Evolutionary conservation across 2,797 vertebrate genomes (phyloP).

Genomic region (Chelon labrosus): DNA sequence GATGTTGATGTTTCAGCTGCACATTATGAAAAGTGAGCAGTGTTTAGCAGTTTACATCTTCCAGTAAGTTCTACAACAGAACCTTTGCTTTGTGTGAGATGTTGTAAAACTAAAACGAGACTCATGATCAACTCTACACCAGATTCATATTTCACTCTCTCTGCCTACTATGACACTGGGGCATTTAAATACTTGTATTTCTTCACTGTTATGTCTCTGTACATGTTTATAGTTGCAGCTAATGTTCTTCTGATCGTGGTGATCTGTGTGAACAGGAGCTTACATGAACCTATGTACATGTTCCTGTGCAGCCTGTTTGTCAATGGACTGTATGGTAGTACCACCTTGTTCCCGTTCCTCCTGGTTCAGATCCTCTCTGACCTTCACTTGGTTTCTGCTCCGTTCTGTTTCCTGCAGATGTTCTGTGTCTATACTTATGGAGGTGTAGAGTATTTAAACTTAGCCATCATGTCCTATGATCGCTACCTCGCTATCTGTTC

Average conservation of each 20-base stretch:
- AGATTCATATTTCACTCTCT: conserved; percentile 32
- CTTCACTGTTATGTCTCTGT: background rate
- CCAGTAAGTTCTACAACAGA: too few species aligned
- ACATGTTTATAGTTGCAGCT: background rate
- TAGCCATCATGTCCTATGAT: conserved; percentile 61
- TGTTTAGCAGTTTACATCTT: too few species aligned
- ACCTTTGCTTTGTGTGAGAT: too few species aligned
- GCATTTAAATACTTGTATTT: background rate
- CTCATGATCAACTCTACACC: conserved; percentile 25
- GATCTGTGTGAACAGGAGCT: background rate
- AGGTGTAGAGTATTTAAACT: background rate
- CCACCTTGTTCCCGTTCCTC: too few species aligned
- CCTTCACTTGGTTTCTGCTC: background rate
- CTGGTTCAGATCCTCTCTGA: background rate
- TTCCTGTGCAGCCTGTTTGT: background rate
- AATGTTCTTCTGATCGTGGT: background rate
- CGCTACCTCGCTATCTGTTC: conserved; percentile 49
- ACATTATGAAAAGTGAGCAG: too few species aligned
- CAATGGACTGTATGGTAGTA: too few species aligned
- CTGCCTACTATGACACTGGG: conserved; percentile 33
- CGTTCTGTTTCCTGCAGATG: background rate
- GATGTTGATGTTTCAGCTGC: too few species aligned
- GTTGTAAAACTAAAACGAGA: too few species aligned
- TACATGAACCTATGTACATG: conserved; percentile 68
- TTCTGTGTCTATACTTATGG: background rate